Base-by-base conservation (phyloP, 2,888 invertebrate species). In the Phalera bucephala region DNA sequence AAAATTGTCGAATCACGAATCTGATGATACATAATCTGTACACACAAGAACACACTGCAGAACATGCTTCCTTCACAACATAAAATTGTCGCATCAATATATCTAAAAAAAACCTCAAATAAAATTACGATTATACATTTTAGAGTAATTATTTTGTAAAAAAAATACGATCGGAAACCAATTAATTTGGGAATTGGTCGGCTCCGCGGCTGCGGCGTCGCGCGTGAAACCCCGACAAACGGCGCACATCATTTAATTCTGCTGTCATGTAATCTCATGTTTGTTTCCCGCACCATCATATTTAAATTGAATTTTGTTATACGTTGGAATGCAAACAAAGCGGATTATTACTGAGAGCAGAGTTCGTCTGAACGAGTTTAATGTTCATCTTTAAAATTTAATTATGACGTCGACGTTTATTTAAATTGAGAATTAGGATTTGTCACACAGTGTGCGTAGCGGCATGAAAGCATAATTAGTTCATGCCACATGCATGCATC, bases 231-330 rank as follows among this genome's bases (percentile, higher is more conserved):
- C 68, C 71, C 79, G 74, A 81, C 82, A 82, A 82, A 82, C 80
- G 79, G 80, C 71, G 62, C 72, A 64, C 80, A 78, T 83, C 84
- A 81, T 87, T 87, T 84, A 82, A 83, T 84, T 78, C 71, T 66
- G 87, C 85, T 81, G 84, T n/a, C n/a, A n/a, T n/a, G n/a, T n/a
- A n/a, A 86, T 79, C 80, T 76, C 84, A 80, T 88, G 84, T 88
- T 87, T 89, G 85, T 74, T 64, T 74, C 64, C 70, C 60, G 56
- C 69, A 67, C 82, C 80, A 80, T 85, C 82, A 85, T 87, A 86
- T 88, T 87, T 83, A 84, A 88, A 87, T 87, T 87, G 79, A 86
- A 87, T 83, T 85, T 83, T 62, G 70, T 67, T 70, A 72, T 73
- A 76, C 65, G 76, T 74, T 67, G 67, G 62, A 64, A 68, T 52